phyloP scores from a whole-genome alignment of 2,113 vertebrate genomes.

The Pseudopipra pipra region DNA sequence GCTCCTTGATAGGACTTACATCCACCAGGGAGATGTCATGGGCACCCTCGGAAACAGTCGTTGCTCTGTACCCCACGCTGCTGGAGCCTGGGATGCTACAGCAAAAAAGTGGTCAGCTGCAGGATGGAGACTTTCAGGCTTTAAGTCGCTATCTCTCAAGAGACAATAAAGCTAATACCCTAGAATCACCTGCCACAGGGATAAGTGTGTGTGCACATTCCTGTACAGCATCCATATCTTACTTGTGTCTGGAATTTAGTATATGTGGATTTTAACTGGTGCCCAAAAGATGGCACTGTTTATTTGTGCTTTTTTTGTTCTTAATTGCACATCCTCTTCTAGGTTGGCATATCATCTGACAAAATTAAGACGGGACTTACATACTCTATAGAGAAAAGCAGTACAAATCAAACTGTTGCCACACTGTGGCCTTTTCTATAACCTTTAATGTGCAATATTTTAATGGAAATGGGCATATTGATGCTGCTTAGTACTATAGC shows the following conservation, averaged over 20 bases:
- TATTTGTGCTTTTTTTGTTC: conserved; percentile 61
- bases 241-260: neutral
- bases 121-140: neutral
- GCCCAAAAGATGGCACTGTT: conserved; percentile 82
- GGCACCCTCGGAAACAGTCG: neutral
- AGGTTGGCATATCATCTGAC: conserved; percentile 26
- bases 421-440: conserved; percentile 20
- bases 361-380: conserved; percentile 39
- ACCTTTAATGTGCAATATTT: conserved; percentile 17
- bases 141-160: neutral
- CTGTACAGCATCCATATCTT: neutral
- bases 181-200: neutral
- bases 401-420: conserved; percentile 54
- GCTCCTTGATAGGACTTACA: neutral
- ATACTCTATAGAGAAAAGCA: neutral
- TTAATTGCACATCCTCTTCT: conserved; percentile 42
- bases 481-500: conserved; percentile 14
- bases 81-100: neutral
- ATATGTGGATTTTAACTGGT: conserved; percentile 32
- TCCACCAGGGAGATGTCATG: neutral
- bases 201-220: neutral
- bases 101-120: neutral
- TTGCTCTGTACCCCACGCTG: neutral
- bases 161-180: neutral
- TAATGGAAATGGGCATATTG: conserved; percentile 11